These are phyloP conservation scores for Octopus bimaculoides DNA, from an alignment of 1,140 invertebrate species.

Conservation along the genomic window DNA sequence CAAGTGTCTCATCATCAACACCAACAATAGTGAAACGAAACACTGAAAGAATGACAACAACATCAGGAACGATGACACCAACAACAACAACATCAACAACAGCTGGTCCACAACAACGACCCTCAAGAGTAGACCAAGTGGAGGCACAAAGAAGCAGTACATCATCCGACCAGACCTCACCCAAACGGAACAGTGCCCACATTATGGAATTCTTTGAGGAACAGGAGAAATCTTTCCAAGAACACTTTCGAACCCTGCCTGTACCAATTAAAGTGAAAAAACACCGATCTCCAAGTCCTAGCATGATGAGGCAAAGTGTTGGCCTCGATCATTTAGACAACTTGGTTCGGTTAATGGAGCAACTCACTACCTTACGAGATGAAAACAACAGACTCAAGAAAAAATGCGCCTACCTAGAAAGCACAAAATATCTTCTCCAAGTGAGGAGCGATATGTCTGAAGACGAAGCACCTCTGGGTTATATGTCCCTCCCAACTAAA, in stretches of 20 bases:
- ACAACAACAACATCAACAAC: conserved; percentile 15
- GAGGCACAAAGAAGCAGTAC: background rate
- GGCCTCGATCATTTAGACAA: conserved; percentile 75
- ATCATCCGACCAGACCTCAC: background rate
- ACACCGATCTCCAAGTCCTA: conserved; percentile 42
- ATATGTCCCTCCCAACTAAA: conserved; percentile 34
- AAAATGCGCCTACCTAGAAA: conserved; percentile 71
- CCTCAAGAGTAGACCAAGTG: background rate
- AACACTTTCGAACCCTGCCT: conserved; percentile 22
- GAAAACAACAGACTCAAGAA: conserved; percentile 70
- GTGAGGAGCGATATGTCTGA: conserved; percentile 38
- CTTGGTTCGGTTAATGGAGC: conserved; percentile 72
- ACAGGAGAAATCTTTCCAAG: conserved; percentile 36
- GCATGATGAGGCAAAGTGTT: conserved; percentile 44
- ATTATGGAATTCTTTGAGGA: conserved; percentile 50
- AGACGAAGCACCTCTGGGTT: conserved; percentile 32
- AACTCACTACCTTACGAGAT: conserved; percentile 70
- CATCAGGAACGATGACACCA: conserved; percentile 20
- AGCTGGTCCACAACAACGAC: background rate
- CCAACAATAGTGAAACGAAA: background rate
- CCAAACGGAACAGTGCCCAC: conserved; percentile 30
- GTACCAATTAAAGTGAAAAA: conserved; percentile 27
- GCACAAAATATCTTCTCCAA: conserved; percentile 66
- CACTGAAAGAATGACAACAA: conserved; percentile 17
- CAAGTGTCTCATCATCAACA: no score